Conservation (phyloP, 2,888 invertebrate species). For the Cheilosia urbana region DNA sequence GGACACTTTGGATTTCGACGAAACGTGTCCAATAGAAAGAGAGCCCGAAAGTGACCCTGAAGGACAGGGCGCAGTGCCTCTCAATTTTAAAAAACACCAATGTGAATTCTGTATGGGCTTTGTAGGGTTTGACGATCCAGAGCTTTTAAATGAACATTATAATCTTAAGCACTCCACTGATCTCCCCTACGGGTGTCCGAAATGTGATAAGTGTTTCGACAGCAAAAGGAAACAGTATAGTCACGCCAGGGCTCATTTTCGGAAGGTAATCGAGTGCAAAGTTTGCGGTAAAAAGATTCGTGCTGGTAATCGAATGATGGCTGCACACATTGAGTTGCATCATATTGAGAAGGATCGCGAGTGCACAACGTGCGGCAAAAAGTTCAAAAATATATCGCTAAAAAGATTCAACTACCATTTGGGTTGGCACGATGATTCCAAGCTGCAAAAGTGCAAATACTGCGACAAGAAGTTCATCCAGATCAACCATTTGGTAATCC, state of each 20-base stretch:
- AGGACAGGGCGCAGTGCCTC: constrained; percentile 25
- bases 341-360: constrained; percentile 55
- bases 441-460: constrained; percentile 63
- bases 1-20: constrained; percentile 11
- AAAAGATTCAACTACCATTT: constrained; percentile 60
- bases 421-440: constrained; percentile 64
- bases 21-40: neutral
- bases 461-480: constrained; percentile 69
- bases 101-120: constrained; percentile 62
- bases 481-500: constrained; percentile 53
- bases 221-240: constrained; percentile 45
- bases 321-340: constrained; percentile 58
- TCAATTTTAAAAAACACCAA: constrained; percentile 45
- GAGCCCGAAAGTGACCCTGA: constrained; percentile 16
- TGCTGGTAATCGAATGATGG: constrained; percentile 61
- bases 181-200: constrained; percentile 51
- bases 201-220: constrained; percentile 58
- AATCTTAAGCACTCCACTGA: constrained; percentile 49
- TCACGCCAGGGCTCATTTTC: constrained; percentile 56
- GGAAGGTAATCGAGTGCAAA: constrained; percentile 37
- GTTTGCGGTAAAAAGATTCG: constrained; percentile 57
- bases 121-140: constrained; percentile 59
- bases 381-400: constrained; percentile 25
- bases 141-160: constrained; percentile 53
- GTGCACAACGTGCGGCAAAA: constrained; percentile 54